Base-by-base conservation (phyloP, 2,888 invertebrate species). In the Perizoma flavofasciatum region DNA sequence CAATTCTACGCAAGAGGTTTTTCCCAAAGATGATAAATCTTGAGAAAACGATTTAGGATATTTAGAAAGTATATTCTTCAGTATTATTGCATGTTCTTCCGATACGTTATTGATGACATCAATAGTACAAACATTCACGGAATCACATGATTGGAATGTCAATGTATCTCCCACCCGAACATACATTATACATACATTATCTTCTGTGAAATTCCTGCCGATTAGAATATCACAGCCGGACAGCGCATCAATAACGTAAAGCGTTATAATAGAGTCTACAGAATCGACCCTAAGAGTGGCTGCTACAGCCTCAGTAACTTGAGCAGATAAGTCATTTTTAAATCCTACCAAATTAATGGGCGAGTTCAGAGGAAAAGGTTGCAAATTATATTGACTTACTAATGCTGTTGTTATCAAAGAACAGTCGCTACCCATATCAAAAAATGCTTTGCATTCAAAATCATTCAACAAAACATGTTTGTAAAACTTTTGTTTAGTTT, bases 351-450 rank as follows among this genome's bases (percentile, higher is more conserved):
- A 39, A 22, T 49, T 49, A 8, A 49, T 8, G 11, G 49, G 49
- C 7, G 1, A 10, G 11, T 49, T 37, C 37, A 49, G 10, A 35
- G 6, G 5, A 35, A 35, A 35, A 5, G 35, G 35, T 6, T 35
- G 35, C 35, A 35, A 35, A 35, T 35, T 5, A 35, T 35, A 35
- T 35, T 49, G 37, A 11, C 39, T 49, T 39, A 49, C 49, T 56
- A 67, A 67, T 4, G 61, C 4, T 55, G 50, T 65, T 0, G 43
- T 7, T 52, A 68, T 70, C 0, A 62, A 57, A 5, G 49, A 49
- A 10, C 49, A 49, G 11, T 49, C 49, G 8, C 49, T 49, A 37
- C 49, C 49, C 49, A 49, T 49, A 39, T 49, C 49, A 39, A 49
- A 49, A 39, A 49, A 49, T 49, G 39, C 40, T 39, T 22, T 22